Base-by-base conservation (phyloP, 1,140 invertebrate species). In the Drosophila kikkawai region DNA sequence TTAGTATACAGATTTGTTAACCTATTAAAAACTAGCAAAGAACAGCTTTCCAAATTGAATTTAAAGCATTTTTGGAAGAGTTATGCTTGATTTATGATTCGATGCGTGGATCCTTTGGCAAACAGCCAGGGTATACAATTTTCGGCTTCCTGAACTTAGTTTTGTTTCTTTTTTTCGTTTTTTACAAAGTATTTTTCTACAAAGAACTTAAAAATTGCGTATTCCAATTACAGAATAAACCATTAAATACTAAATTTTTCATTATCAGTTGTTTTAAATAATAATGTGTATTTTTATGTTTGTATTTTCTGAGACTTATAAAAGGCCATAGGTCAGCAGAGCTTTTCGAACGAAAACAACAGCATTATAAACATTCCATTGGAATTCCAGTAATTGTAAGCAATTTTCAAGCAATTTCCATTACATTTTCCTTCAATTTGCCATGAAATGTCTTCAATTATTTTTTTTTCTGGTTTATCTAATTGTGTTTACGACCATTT, bases 371-470 rank as follows among this genome's bases (percentile, higher is more conserved):
- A 4, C 51, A 55, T 39, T 55, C 19, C 9, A 32, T 6, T 15
- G 12, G 8, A 60, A 22, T 32, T 39, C 13, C 2, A 17, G 37
- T 42, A 65, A 65, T 44, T 61, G 56, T 26, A 17, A 32, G 63
- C 56, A 61, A 44, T 63, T 63, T 63, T 5, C 51, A 53, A 22
- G 17, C 32, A 37, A 53, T 39, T 55, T 22, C 4, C 34, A 37
- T 39, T 22, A n/a, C 12, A 55, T 37, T 55, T 37, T 37, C 8
- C 34, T 19, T 15, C 34, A 32, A 58, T 61, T 42, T 61, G 17
- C 19, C 29, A 44, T 26, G 4, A 12, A 59, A 59, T 42, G 17
- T 36, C 29, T 65, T 34, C 55, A 64, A 64, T 60, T 64, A 60
- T 42, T 32, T 32, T 13, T 9, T 34, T 44, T 65, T 61, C 15